Evolutionary conservation across 92 coral and sea anemone species (phyloP).

Genomic region (Isaurus tuberculatus): DNA sequence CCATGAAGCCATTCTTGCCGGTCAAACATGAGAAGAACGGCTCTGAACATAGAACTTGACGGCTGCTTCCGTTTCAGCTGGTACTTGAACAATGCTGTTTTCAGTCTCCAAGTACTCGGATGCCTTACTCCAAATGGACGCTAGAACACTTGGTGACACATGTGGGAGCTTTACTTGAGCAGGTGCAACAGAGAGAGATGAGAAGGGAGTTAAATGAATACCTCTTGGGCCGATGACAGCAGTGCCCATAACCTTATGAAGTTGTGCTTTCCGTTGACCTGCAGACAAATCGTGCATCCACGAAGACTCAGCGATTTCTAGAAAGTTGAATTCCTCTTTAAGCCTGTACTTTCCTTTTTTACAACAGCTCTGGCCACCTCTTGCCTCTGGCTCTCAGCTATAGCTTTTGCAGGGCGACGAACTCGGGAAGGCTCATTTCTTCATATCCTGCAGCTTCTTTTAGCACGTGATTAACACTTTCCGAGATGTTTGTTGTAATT

Average conservation of each 20-base stretch:
- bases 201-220: constrained; percentile 42
- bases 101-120: constrained; percentile 59
- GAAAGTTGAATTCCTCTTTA: constrained; percentile 53
- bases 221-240: constrained; percentile 39
- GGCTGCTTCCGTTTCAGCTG: too few relatives aligned
- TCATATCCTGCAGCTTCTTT: constrained; percentile 59
- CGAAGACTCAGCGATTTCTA: constrained; percentile 50
- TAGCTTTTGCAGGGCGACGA: constrained; percentile 19
- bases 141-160: constrained; percentile 56
- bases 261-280: constrained; percentile 45
- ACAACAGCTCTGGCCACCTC: constrained; percentile 55
- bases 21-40: too few relatives aligned
- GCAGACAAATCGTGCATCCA: constrained; percentile 64
- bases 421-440: constrained; percentile 49
- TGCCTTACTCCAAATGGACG: constrained; percentile 66
- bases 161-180: constrained; percentile 44
- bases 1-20: too few relatives aligned
- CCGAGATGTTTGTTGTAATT: constrained; percentile 45
- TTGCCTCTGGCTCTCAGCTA: constrained; percentile 53
- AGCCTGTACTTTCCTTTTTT: constrained; percentile 66
- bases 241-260: constrained; percentile 40
- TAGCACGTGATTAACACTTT: constrained; percentile 56
- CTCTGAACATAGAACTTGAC: too few relatives aligned
- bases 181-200: constrained; percentile 46
- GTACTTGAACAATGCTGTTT: constrained; percentile 32